These are phyloP conservation scores for Sparidentex hasta DNA, from an alignment of 2,797 vertebrate species.

Conservation along the genomic window DNA sequence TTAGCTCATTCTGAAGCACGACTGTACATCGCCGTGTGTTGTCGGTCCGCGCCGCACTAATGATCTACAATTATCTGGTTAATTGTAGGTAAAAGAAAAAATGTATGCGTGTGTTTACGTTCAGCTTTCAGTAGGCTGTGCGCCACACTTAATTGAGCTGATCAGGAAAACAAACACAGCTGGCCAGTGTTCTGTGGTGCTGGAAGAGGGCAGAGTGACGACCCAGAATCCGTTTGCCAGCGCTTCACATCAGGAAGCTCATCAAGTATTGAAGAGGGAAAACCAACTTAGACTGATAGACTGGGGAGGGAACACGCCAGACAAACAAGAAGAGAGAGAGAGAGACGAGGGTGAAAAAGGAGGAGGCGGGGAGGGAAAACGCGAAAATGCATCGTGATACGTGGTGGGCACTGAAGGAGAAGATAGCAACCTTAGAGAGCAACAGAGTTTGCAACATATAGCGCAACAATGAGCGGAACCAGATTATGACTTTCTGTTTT, in stretches of 20 bases:
- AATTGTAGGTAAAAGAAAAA: neutral
- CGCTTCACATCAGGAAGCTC: slow-evolving; percentile 69
- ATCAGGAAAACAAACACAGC: slow-evolving; percentile 73
- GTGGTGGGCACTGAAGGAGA: neutral
- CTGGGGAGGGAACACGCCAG: slow-evolving; percentile 18
- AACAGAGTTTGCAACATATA: slow-evolving; percentile 19
- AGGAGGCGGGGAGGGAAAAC: neutral
- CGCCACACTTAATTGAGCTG: slow-evolving; percentile 66
- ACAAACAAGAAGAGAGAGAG: slow-evolving; percentile 5
- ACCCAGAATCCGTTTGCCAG: slow-evolving; percentile 44
- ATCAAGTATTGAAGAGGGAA: slow-evolving; percentile 68
- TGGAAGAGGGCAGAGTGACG: slow-evolving; percentile 42
- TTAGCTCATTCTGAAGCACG: neutral
- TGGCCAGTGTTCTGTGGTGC: slow-evolving; percentile 47
- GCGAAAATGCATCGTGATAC: neutral
- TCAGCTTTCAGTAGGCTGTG: slow-evolving; percentile 29
- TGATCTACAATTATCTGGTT: neutral
- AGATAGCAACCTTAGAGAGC: slow-evolving; percentile 30
- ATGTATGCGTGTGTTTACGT: slow-evolving; percentile 7
- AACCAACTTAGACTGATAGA: slow-evolving; percentile 52
- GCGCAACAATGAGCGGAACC: slow-evolving; percentile 2
- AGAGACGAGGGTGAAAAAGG: slow-evolving; percentile 11
- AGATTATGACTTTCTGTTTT: slow-evolving; percentile 52
- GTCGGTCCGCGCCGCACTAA: neutral
- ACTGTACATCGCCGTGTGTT: neutral